Evolutionary conservation across 2,888 invertebrate genomes (phyloP).

Genomic region (Oscheius sp.): DNA sequence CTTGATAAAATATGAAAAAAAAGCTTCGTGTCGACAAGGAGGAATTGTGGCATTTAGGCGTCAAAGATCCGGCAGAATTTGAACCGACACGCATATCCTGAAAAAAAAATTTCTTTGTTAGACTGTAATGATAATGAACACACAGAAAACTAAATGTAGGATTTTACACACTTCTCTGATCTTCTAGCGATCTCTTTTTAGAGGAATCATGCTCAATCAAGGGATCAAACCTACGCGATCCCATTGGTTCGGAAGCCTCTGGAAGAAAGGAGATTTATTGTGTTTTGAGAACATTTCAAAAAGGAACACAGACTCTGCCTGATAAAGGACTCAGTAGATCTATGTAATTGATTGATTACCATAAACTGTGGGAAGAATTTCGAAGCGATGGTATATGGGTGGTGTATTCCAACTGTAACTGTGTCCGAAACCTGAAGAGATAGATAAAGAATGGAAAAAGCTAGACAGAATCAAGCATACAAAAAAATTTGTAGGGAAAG

Average conservation of each 20-base stretch:
- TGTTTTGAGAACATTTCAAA: too few relatives aligned
- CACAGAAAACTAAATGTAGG: too few relatives aligned
- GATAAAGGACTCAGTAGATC: too few relatives aligned
- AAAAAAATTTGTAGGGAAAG: neutral
- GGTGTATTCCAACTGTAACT: conserved; percentile 19
- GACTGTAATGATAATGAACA: too few relatives aligned
- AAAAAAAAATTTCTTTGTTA: conserved; percentile 26
- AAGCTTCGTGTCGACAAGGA: conserved; percentile 53
- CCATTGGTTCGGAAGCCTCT: too few relatives aligned
- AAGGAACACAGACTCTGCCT: too few relatives aligned
- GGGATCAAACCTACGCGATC: too few relatives aligned
- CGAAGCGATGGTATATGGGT: neutral
- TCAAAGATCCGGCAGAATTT: conserved; percentile 67
- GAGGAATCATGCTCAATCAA: too few relatives aligned
- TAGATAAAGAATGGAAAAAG: neutral
- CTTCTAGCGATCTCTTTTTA: too few relatives aligned
- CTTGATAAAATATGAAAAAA: conserved; percentile 2
- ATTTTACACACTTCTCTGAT: conserved; percentile 5
- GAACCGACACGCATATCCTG: conserved; percentile 67
- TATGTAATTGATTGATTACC: too few relatives aligned
- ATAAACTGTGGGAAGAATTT: neutral
- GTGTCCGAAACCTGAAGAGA: neutral
- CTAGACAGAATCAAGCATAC: neutral
- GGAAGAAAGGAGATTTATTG: too few relatives aligned
- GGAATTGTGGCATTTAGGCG: conserved; percentile 38